Evolutionary conservation across 2,888 invertebrate species (phyloP), one percentile per base, ranked within the genome.

Genomic region (Leucophenga montana): DNA sequence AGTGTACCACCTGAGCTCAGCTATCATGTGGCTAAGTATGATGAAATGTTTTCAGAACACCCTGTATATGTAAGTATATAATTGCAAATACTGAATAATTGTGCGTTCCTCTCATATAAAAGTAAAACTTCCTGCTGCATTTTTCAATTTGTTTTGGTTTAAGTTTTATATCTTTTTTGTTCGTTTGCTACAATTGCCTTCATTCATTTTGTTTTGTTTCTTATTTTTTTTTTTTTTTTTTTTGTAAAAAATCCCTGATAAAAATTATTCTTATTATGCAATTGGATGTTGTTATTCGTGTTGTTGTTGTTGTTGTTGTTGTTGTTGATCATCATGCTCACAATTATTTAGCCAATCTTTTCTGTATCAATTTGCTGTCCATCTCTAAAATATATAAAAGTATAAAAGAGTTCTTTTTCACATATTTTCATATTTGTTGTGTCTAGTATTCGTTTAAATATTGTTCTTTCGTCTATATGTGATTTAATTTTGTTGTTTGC

Each of bases 221-320:
- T 66, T 66, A 8, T 72, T 62, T 76, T 73, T 73, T 70, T 76
- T 70, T 71, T 50, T 33, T 66, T 71, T 79, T 76, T 69, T 70
- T 66, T 56, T 68, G 72, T 79, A 66, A 75, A 80, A 83, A 86
- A 83, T 85, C 84, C 85, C 86, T 85, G 84, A 82, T 83, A 76
- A 77, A 74, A 77, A 74, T 76, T 75, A 71, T 73, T 75, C 75
- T 72, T 68, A 65, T 74, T 73, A 59, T 64, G 69, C 73, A 70
- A 67, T 68, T 73, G 68, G 66, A 70, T 67, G 59, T 67, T 69
- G 18, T n/a, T n/a, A n/a, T n/a, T n/a, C n/a, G n/a, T n/a, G 56
- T 68, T 54, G 59, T 59, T 70, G 14, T 66, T 54, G 69, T 67
- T 65, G 59, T 73, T 72, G 66, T 70, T 66, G 62, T 56, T 70